Evolutionary conservation across 1,140 invertebrate genomes (phyloP).

Genomic region (Zaprionus camerounensis): DNA sequence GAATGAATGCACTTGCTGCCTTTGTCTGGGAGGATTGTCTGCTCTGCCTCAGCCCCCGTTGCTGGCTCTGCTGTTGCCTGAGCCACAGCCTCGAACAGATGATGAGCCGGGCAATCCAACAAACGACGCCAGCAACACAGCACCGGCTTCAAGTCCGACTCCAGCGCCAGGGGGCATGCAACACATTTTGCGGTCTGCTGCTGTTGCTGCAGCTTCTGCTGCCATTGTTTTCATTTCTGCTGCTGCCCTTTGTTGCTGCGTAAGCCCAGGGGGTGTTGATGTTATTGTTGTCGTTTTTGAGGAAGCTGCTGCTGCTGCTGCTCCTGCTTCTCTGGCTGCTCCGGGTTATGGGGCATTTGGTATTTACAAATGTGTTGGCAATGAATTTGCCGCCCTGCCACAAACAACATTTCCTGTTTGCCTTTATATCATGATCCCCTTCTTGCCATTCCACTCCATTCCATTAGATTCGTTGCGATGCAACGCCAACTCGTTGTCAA

Average conservation of each 20-base stretch:
- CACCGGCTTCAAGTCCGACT: slow-evolving; percentile 35
- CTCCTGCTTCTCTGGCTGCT: slow-evolving; percentile 5
- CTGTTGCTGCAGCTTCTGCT: slow-evolving; percentile 60
- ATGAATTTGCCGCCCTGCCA: slow-evolving; percentile 66
- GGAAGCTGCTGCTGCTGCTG: slow-evolving; percentile 18
- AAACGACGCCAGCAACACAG: slow-evolving; percentile 14
- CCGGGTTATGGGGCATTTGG: slow-evolving; percentile 33
- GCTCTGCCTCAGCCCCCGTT: slow-evolving; percentile 26
- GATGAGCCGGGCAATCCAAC: slow-evolving; percentile 25
- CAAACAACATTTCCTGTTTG: slow-evolving; percentile 70
- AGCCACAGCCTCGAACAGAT: slow-evolving; percentile 21
- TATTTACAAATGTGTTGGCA: slow-evolving; percentile 64
- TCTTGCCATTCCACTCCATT: slow-evolving; percentile 2
- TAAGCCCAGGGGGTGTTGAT: slow-evolving; percentile 67
- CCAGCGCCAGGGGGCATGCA: slow-evolving; percentile 70
- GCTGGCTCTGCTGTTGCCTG: slow-evolving; percentile 17
- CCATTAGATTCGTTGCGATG: slow-evolving; percentile 12
- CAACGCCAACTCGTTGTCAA: slow-evolving; percentile 40
- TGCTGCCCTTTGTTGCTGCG: slow-evolving; percentile 54
- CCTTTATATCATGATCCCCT: slow-evolving; percentile 48
- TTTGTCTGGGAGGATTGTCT: slow-evolving; percentile 63
- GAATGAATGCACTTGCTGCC: slow-evolving; percentile 76
- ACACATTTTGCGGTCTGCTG: slow-evolving; percentile 77
- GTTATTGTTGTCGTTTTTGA: slow-evolving; percentile 52
- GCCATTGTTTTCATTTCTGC: slow-evolving; percentile 60